Evolutionary conservation across 2,113 vertebrate species (phyloP).

Genomic region (Lepus timidus): DNA sequence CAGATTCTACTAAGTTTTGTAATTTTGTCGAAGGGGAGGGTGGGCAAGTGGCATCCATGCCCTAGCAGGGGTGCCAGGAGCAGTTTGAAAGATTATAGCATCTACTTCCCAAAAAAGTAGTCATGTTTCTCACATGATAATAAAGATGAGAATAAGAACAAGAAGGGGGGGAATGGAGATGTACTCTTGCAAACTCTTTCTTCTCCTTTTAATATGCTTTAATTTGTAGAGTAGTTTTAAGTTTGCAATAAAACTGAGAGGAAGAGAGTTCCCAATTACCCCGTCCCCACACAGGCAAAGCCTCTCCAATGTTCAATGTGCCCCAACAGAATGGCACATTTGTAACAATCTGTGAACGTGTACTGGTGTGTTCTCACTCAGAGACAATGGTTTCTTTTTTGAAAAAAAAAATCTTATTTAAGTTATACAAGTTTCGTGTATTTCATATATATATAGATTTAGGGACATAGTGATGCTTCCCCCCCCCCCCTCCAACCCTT

Average conservation of each 20-base stretch:
- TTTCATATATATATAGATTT: no score
- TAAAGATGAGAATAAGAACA: background rate
- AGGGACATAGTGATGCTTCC: no score
- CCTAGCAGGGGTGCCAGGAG: background rate
- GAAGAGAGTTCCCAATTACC: background rate
- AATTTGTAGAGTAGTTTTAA: background rate
- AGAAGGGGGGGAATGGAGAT: background rate
- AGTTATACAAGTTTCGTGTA: no score
- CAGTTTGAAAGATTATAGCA: background rate
- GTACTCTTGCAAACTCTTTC: background rate
- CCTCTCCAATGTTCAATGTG: background rate
- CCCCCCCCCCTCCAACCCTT: no score
- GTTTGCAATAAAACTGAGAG: background rate
- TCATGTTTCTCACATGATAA: background rate
- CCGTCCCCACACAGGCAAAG: no score
- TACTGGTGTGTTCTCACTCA: background rate
- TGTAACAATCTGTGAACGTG: background rate
- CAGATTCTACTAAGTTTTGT: background rate
- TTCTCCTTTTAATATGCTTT: background rate
- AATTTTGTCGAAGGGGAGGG: background rate
- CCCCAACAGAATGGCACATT: background rate
- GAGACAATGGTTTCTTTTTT: background rate
- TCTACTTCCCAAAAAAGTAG: background rate
- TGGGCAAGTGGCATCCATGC: no score
- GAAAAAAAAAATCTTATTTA: no score